Percentiles rank a stretch among this genome's conserved stretches.
Conservation (phyloP, 2,797 vertebrate species). For the Setipinna tenuifilis region DNA sequence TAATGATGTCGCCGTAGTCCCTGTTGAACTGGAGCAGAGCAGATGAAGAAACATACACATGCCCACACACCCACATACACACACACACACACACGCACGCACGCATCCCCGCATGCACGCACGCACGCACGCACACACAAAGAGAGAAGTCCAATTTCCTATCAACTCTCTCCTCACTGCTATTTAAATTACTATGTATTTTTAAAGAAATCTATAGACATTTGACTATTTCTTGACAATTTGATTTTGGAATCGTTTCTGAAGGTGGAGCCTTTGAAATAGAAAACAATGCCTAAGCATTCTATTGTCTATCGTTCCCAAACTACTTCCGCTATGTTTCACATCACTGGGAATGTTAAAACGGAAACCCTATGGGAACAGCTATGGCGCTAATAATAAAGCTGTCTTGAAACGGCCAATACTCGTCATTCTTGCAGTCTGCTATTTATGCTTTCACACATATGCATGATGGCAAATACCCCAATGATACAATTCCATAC, state of each 20-base stretch:
- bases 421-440: no score
- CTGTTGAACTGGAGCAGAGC: slow-evolving; percentile 74
- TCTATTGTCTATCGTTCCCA: no score
- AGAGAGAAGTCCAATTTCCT: background rate
- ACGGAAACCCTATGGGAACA: no score
- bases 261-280: no score
- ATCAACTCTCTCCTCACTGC: background rate
- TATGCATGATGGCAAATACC: background rate
- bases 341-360: no score
- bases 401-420: no score
- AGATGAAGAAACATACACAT: slow-evolving; percentile 14
- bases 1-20: slow-evolving; percentile 92
- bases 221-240: background rate
- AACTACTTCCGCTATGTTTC: no score
- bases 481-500: background rate
- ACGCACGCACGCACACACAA: background rate
- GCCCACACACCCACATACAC: background rate
- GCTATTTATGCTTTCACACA: no score
- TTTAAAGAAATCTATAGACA: background rate
- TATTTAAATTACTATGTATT: background rate
- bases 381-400: no score
- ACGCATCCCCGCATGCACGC: background rate
- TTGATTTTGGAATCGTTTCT: no score
- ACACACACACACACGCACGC: slow-evolving; percentile 22
- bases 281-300: no score